phyloP scores from a whole-genome alignment of 1,140 invertebrate genomes.

The Ridgeia piscesae region DNA sequence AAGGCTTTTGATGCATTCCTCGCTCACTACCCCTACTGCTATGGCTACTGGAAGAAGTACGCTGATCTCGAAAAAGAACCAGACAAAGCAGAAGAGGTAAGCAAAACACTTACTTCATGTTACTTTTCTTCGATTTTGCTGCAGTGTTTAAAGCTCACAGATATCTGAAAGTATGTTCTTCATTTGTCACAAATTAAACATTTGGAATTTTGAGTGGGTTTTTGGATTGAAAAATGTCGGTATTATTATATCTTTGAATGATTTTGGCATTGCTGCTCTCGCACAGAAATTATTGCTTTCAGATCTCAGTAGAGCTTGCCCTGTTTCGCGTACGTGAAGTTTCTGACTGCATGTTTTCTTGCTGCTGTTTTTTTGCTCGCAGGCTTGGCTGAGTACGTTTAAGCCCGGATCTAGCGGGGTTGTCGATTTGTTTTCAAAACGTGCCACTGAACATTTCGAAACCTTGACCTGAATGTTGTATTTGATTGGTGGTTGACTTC shows the following conservation, averaged over 20 bases:
- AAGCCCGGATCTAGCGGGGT: background rate
- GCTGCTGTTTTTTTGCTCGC: background rate
- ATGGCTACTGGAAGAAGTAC: slow-evolving; percentile 99
- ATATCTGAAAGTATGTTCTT: background rate
- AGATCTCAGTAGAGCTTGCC: background rate
- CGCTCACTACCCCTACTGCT: slow-evolving; percentile 94
- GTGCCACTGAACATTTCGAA: slow-evolving; percentile 4
- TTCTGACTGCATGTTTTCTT: background rate
- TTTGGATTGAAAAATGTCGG: background rate
- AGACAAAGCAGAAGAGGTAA: slow-evolving; percentile 88
- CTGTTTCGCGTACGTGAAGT: background rate
- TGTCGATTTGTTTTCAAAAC: slow-evolving; percentile 6
- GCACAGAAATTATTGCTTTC: background rate
- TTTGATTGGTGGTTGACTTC: slow-evolving; percentile 5
- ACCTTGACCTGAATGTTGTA: background rate
- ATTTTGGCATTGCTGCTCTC: background rate
- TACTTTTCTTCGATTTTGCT: background rate
- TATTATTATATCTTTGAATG: background rate
- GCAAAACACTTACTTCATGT: background rate
- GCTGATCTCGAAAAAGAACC: slow-evolving; percentile 94
- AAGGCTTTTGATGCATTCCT: slow-evolving; percentile 95
- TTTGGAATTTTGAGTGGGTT: background rate
- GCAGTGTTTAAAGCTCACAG: background rate
- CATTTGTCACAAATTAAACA: background rate
- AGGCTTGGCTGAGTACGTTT: background rate